phyloP scores from a whole-genome alignment of 2,888 invertebrate species.

The Aelia acuminata region DNA sequence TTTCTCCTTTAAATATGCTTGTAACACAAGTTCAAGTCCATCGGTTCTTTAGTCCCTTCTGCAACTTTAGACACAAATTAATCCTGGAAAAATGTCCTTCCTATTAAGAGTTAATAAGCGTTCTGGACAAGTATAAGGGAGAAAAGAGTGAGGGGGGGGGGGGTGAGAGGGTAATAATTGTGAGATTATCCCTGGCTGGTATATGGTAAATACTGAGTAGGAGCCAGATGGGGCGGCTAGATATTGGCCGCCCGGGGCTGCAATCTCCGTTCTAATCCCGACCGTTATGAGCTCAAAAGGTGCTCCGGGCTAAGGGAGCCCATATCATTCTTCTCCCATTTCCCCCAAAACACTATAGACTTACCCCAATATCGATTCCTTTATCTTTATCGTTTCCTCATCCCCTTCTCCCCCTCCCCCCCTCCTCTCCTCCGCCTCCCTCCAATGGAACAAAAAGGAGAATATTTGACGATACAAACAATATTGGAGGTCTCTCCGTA shows the following conservation, averaged over 20 bases:
- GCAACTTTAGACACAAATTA: not conserved
- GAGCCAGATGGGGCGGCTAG: conserved; percentile 5
- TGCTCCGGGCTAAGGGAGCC: conserved; percentile 26
- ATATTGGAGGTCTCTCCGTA: not conserved
- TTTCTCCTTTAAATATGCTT: too few relatives aligned
- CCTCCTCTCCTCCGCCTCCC: not conserved
- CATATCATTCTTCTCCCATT: conserved; percentile 33
- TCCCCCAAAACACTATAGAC: conserved; percentile 35
- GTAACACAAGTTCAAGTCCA: too few relatives aligned
- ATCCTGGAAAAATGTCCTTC: not conserved
- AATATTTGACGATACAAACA: conserved; percentile 24
- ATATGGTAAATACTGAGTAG: conserved; percentile 35
- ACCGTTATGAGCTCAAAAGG: conserved; percentile 36
- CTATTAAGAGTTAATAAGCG: not conserved
- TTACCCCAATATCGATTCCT: not conserved
- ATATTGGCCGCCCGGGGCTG: conserved; percentile 34
- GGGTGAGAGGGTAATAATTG: not conserved
- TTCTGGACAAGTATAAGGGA: not conserved
- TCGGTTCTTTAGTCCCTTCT: not conserved
- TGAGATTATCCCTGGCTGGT: not conserved
- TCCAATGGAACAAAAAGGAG: not conserved
- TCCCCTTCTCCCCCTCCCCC: not conserved
- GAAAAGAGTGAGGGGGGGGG: not conserved
- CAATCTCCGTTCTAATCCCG: conserved; percentile 24
- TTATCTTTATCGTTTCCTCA: conserved; percentile 22